Percentiles rank a stretch among this genome's conserved stretches.
phyloP scores from a whole-genome alignment of 23 tunicate genomes.

The Botrylloides violaceus region DNA sequence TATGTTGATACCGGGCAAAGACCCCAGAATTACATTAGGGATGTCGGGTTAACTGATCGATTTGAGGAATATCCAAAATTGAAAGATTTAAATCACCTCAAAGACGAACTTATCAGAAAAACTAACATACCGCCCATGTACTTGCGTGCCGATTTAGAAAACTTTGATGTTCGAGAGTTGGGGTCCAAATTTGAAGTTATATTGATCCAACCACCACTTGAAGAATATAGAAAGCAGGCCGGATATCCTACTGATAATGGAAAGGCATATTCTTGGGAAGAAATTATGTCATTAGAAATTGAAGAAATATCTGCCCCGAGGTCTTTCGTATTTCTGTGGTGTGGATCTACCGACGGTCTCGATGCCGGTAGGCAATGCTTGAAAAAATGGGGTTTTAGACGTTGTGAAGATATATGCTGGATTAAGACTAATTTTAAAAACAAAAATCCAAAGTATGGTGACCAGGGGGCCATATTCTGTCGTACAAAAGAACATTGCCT shows the following conservation, averaged over 20 bases:
- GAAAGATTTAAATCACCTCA: constrained; percentile 67
- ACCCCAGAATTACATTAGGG: constrained; percentile 47
- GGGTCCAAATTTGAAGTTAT: constrained; percentile 92
- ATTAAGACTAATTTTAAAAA: constrained; percentile 77
- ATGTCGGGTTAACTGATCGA: constrained; percentile 60
- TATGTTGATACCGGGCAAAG: constrained; percentile 96
- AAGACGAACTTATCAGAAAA: constrained; percentile 71
- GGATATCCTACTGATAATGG: constrained; percentile 53
- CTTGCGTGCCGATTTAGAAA: constrained; percentile 51
- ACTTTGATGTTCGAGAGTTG: constrained; percentile 46
- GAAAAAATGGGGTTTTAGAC: constrained; percentile 86
- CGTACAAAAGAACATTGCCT: constrained; percentile 88
- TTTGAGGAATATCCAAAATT: constrained; percentile 96
- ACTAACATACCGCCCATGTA: constrained; percentile 90
- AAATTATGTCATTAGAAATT: constrained; percentile 62
- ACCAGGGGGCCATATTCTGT: constrained; percentile 58
- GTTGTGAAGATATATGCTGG: constrained; percentile 99
- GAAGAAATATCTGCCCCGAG: constrained; percentile 63
- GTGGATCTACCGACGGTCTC: constrained; percentile 94
- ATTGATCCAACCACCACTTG: constrained; percentile 85
- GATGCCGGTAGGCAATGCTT: constrained; percentile 77
- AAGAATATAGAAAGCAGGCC: constrained; percentile 85
- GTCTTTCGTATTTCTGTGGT: constrained; percentile 91
- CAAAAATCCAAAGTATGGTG: constrained; percentile 11
- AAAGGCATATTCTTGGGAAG: constrained; percentile 64